Evolutionary conservation across 2,797 vertebrate genomes (phyloP).

Genomic region (Ciconia nigra): DNA sequence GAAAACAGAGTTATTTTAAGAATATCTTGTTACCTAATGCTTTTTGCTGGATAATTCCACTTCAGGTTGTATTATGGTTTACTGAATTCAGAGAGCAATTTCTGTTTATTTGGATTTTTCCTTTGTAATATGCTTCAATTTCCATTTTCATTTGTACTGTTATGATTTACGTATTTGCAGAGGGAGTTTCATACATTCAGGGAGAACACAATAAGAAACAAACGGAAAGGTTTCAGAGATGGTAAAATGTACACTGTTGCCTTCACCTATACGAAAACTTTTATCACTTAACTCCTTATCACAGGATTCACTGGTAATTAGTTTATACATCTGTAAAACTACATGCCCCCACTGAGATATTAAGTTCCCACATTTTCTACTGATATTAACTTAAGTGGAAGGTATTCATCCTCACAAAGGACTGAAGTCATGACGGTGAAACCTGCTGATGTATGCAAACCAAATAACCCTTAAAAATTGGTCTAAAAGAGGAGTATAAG

Average conservation of each 20-base stretch:
- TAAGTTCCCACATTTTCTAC: background rate
- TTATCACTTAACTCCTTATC: background rate
- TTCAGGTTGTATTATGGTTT: background rate
- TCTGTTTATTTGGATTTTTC: background rate
- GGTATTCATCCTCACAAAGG: background rate
- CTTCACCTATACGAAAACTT: background rate
- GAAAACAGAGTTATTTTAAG: background rate
- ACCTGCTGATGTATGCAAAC: background rate
- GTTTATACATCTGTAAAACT: background rate
- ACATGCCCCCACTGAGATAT: background rate
- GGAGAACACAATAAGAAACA: background rate
- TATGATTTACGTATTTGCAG: background rate
- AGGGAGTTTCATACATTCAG: background rate
- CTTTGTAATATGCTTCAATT: background rate
- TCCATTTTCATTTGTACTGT: background rate
- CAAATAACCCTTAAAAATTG: accelerated
- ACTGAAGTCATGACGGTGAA: background rate
- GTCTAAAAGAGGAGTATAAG: background rate
- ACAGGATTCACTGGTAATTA: background rate
- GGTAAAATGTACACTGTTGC: background rate
- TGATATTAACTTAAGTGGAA: background rate
- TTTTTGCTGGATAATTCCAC: background rate
- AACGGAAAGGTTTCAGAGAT: background rate
- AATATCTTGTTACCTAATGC: background rate
- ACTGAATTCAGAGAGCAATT: background rate